Percentiles rank a stretch among this genome's conserved stretches.
phyloP scores from a whole-genome alignment of 2,888 invertebrate species.

The Eubasilissa splendida region DNA sequence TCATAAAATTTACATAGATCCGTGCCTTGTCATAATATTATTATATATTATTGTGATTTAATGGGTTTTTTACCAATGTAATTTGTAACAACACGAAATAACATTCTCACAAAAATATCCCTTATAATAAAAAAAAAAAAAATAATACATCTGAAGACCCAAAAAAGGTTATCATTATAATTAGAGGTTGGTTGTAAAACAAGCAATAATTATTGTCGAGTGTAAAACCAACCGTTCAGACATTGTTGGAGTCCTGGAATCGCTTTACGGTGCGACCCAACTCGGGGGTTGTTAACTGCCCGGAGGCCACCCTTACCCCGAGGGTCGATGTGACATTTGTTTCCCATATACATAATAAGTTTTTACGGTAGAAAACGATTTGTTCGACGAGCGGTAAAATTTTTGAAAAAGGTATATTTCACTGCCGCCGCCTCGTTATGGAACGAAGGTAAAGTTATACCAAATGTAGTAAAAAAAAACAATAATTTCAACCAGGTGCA shows the following conservation, averaged over 20 bases:
- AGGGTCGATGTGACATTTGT: constrained; percentile 23
- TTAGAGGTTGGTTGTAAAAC: too few relatives aligned
- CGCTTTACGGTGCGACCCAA: not conserved
- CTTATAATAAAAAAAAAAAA: too few relatives aligned
- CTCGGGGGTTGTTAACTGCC: constrained; percentile 21
- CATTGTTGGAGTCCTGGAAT: not conserved
- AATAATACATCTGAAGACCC: too few relatives aligned
- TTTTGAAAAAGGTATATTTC: constrained; percentile 10
- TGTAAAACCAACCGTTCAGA: not conserved
- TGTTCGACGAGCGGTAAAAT: constrained; percentile 20
- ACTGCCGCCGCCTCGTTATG: not conserved
- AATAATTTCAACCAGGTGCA: constrained; percentile 24
- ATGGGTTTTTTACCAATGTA: too few relatives aligned
- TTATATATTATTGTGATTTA: too few relatives aligned
- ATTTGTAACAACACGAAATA: too few relatives aligned
- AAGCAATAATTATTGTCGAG: constrained; percentile 6
- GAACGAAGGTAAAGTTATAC: not conserved
- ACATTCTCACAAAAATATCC: too few relatives aligned
- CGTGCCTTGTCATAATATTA: too few relatives aligned
- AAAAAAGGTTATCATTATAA: too few relatives aligned
- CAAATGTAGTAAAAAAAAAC: not conserved
- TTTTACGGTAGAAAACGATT: constrained; percentile 29
- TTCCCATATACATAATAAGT: constrained; percentile 27
- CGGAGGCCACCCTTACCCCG: not conserved
- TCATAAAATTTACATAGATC: too few relatives aligned